Evolutionary conservation across 2,888 invertebrate genomes (phyloP).

Genomic region (Sussaba pulchella): DNA sequence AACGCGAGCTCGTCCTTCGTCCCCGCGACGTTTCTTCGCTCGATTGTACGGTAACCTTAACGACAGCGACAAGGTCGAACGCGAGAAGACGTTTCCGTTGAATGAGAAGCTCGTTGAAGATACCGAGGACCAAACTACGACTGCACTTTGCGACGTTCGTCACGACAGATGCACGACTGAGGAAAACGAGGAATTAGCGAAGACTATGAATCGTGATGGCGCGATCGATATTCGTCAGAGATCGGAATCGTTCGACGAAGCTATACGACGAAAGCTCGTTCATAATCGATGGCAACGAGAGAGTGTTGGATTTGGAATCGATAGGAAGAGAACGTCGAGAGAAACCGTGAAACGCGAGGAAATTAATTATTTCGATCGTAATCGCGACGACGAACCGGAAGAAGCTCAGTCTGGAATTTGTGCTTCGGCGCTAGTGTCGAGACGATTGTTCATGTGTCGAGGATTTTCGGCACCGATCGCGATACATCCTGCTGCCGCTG

Average conservation of each 20-base stretch:
- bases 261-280: not conserved
- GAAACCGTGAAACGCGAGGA: not conserved
- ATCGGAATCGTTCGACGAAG: not conserved
- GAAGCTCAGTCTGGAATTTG: not conserved
- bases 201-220: not conserved
- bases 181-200: not conserved
- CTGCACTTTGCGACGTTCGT: no score
- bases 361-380: not conserved
- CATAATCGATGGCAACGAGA: not conserved
- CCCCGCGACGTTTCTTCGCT: conserved; percentile 92
- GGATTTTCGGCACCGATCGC: conserved; percentile 27
- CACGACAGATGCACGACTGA: no score
- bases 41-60: conserved; percentile 90
- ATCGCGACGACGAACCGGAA: not conserved
- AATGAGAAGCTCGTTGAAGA: not conserved
- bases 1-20: conserved; percentile 86
- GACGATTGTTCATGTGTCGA: conserved; percentile 36
- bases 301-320: not conserved
- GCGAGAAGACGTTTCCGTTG: conserved; percentile 70
- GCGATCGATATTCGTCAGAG: not conserved
- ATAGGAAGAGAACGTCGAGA: not conserved
- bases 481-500: conserved; percentile 10
- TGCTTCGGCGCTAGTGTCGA: not conserved
- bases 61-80: conserved; percentile 82
- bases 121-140: no score